Evolutionary conservation across 2,113 vertebrate species (phyloP).

Genomic region (Odontesthes bonariensis): DNA sequence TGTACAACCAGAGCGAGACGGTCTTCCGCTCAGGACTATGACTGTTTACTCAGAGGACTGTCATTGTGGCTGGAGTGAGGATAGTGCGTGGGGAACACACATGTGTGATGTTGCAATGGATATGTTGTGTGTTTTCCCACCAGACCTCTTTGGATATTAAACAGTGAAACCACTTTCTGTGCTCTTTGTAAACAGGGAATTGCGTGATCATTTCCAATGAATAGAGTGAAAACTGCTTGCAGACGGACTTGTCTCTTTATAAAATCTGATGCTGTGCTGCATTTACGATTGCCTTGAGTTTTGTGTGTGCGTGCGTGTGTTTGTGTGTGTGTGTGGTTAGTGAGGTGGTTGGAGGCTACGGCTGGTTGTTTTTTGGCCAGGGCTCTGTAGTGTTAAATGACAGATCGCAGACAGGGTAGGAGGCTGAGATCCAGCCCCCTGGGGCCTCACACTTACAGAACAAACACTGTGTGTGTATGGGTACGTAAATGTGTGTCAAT

Average conservation of each 20-base stretch:
- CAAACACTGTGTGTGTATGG: slow-evolving; percentile 63
- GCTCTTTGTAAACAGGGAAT: slow-evolving; percentile 67
- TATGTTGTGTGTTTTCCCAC: slow-evolving; percentile 67
- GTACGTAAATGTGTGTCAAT: slow-evolving; percentile 16
- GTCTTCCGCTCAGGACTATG: slow-evolving; percentile 74
- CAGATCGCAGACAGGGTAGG: slow-evolving; percentile 79
- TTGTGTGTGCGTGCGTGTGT: slow-evolving; percentile 38
- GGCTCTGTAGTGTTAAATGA: slow-evolving; percentile 78
- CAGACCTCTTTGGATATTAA: slow-evolving; percentile 63
- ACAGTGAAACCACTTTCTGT: slow-evolving; percentile 57
- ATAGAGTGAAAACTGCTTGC: slow-evolving; percentile 69
- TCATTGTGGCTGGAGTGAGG: slow-evolving; percentile 74
- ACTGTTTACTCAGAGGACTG: slow-evolving; percentile 79
- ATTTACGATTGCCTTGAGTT: slow-evolving; percentile 58
- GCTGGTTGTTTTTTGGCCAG: slow-evolving; percentile 71
- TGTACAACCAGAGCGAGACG: slow-evolving; percentile 68
- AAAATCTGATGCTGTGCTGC: slow-evolving; percentile 24
- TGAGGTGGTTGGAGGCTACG: slow-evolving; percentile 60
- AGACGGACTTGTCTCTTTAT: slow-evolving; percentile 43
- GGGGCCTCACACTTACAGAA: slow-evolving; percentile 81
- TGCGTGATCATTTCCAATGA: slow-evolving; percentile 65
- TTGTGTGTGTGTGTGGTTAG: slow-evolving; percentile 58
- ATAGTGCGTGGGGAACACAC: slow-evolving; percentile 61
- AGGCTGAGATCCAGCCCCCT: slow-evolving; percentile 76
- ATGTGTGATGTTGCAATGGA: slow-evolving; percentile 76